Evolutionary conservation across 2,888 invertebrate species (phyloP), one percentile per base, ranked within the genome.

Genomic region (Scaptomyza reducta): DNA sequence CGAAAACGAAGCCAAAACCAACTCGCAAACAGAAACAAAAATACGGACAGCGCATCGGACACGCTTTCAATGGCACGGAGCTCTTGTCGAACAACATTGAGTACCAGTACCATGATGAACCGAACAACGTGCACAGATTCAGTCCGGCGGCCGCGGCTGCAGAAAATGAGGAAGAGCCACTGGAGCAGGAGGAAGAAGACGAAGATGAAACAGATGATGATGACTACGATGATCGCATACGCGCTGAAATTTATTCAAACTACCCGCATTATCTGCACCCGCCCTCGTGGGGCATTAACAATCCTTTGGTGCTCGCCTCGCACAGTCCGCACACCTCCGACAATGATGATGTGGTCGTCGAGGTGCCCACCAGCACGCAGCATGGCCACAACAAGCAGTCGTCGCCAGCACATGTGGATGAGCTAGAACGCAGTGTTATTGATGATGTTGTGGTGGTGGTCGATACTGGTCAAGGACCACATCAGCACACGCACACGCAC

Each of bases 241-340:
- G 93, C 91, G 92, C 93, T 87, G 92, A 92, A 92, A 93, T 92
- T 92, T 93, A 92, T 93, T 91, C 91, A 57, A 91, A 90, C 71
- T 91, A 89, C 78, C 94, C 94, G 74, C 93, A 93, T 91, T 94
- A 94, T 92, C 92, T 94, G 82, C 94, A 93, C 90, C 94, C 94
- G 82, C 93, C 92, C 51, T 91, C 91, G 56, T 91, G 91, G 90
- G 91, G 91, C 40, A 85, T 91, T 14, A 91, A 91, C 77, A 91
- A 92, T 81, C 91, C 92, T 29, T 63, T 92, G 65, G 91, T 92
- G 74, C 80, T 92, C 60, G 90, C 92, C 74, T 92, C 90, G 74
- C 92, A 91, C 88, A 92, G 90, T 89, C 92, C 92, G 65, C 91
- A 92, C 77, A 91, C 91, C 14, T 89, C 90, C 67, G 90, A 91